These are phyloP conservation scores for Ageneiosus marmoratus DNA, from an alignment of 2,113 vertebrate species.

Conservation along the genomic window DNA sequence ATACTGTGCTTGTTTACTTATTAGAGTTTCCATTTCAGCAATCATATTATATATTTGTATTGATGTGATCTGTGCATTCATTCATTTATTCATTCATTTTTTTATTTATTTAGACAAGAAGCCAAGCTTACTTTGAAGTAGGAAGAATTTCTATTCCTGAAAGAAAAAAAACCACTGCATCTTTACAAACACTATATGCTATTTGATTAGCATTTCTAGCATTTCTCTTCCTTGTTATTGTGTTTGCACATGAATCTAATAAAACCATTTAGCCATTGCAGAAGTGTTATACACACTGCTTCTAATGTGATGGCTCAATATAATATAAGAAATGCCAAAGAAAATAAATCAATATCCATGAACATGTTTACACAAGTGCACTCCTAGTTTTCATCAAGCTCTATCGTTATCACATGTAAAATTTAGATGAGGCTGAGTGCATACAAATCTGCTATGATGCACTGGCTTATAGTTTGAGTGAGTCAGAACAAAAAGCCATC, in stretches of 20 bases:
- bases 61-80: not conserved
- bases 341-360: not conserved
- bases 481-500: conserved; percentile 52
- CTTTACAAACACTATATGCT: not conserved
- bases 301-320: conserved; percentile 2
- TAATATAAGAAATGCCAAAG: not conserved
- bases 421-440: not conserved
- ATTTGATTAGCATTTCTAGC: not conserved
- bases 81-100: not conserved
- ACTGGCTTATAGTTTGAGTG: conserved; percentile 52
- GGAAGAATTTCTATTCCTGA: not conserved
- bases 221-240: not conserved
- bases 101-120: not conserved
- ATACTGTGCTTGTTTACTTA: conserved; percentile 6
- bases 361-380: not conserved
- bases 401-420: not conserved
- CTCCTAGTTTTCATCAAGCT: conserved; percentile 15
- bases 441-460: conserved; percentile 60
- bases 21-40: conserved; percentile 6
- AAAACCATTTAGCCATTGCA: not conserved
- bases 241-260: not conserved
- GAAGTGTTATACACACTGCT: not conserved
- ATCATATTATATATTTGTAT: not conserved
- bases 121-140: not conserved
- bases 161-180: not conserved